Evolutionary conservation across 2,888 invertebrate genomes (phyloP).

Genomic region (Leistus spinibarbis): DNA sequence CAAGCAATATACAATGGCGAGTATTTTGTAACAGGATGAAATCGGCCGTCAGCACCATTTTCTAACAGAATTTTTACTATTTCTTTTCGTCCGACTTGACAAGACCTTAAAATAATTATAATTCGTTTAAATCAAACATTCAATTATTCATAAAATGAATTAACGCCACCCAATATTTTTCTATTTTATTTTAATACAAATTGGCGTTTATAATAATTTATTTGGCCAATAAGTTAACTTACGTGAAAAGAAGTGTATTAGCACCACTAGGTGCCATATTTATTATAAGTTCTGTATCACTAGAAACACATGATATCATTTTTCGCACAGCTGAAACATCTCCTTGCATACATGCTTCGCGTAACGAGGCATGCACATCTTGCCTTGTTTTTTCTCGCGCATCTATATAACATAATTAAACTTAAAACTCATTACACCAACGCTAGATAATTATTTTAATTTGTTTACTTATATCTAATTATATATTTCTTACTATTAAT

Average conservation of each 20-base stretch:
- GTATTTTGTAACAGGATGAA: constrained; percentile 89
- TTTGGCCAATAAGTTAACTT: constrained; percentile 54
- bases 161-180: neutral
- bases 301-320: constrained; percentile 68
- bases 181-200: neutral
- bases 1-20: constrained; percentile 91
- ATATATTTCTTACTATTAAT: neutral
- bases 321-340: constrained; percentile 71
- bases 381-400: constrained; percentile 75
- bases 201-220: neutral
- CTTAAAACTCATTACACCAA: too few relatives aligned
- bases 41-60: constrained; percentile 85
- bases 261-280: constrained; percentile 89
- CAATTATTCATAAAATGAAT: neutral
- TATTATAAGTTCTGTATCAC: constrained; percentile 74
- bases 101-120: constrained; percentile 66
- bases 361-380: constrained; percentile 75
- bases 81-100: constrained; percentile 81
- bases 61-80: constrained; percentile 79
- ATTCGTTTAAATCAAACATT: too few relatives aligned
- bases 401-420: constrained; percentile 61
- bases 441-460: too few relatives aligned
- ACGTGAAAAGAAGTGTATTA: constrained; percentile 86
- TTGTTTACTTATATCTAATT: too few relatives aligned
- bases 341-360: constrained; percentile 76